These are phyloP conservation scores for Lutjanus campechanus DNA, from an alignment of 2,797 vertebrate species.

Conservation along the genomic window DNA sequence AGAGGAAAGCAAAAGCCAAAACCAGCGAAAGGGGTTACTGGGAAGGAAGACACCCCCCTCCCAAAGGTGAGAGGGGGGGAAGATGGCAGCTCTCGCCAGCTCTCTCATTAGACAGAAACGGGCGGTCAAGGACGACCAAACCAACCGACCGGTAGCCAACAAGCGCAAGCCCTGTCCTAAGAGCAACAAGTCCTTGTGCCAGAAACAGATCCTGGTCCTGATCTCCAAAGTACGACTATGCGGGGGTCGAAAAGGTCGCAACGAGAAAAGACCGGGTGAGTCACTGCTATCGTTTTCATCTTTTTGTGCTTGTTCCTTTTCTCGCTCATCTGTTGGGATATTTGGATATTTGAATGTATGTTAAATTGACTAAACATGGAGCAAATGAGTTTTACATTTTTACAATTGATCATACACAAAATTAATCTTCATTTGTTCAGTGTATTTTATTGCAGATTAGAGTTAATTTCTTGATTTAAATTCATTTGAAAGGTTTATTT, in stretches of 20 bases:
- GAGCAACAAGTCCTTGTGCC: conserved; percentile 94
- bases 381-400: background rate
- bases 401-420: background rate
- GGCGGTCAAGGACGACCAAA: conserved; percentile 90
- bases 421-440: background rate
- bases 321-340: background rate
- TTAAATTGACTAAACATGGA: background rate
- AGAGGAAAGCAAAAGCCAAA: conserved; percentile 59
- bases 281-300: conserved; percentile 49
- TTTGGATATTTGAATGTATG: background rate
- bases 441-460: background rate
- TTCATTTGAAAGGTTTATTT: conserved; percentile 5
- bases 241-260: conserved; percentile 87
- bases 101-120: conserved; percentile 95
- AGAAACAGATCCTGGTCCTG: conserved; percentile 93
- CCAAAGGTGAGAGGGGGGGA: conserved; percentile 88
- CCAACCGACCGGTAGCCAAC: conserved; percentile 89
- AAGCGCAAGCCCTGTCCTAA: conserved; percentile 92
- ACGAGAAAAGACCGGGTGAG: conserved; percentile 90
- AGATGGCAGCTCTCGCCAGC: conserved; percentile 95
- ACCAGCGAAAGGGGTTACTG: conserved; percentile 58
- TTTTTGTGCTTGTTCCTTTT: conserved; percentile 30
- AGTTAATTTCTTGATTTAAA: background rate
- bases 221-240: conserved; percentile 94
- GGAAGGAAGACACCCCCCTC: conserved; percentile 84